Percentiles rank a stretch among this genome's conserved stretches.
phyloP scores from a whole-genome alignment of 2,797 vertebrate genomes.

The Acanthornis magna region DNA sequence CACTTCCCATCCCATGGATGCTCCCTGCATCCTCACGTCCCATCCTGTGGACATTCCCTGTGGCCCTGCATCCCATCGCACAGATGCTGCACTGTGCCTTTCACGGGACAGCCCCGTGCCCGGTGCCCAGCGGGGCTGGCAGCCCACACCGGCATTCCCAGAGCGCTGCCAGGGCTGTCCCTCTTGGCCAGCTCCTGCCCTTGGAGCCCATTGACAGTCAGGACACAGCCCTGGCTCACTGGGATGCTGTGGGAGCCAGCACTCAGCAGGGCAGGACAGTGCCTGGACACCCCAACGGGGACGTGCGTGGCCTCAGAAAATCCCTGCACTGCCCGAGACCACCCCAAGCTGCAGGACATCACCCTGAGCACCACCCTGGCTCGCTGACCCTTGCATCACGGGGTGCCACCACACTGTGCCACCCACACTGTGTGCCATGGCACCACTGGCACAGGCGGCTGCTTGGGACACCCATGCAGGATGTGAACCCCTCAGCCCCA shows the following conservation, averaged over 20 bases:
- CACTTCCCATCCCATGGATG: rapidly evolving
- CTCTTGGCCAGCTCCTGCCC: not conserved
- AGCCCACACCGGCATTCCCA: not conserved
- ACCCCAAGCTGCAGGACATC: rapidly evolving
- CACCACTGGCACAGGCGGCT: not conserved
- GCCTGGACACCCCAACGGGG: rapidly evolving
- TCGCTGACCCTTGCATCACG: rapidly evolving
- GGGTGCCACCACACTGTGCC: not conserved
- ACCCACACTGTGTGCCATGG: not conserved
- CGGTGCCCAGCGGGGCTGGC: not conserved
- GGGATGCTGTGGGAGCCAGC: not conserved
- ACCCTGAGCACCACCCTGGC: not conserved
- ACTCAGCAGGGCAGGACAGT: not conserved
- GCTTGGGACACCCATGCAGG: rapidly evolving
- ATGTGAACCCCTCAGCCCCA: not conserved
- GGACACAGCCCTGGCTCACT: not conserved
- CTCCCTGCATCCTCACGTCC: not conserved
- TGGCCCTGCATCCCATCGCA: not conserved
- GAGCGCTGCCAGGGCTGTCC: not conserved
- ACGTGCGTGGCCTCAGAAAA: rapidly evolving
- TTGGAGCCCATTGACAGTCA: not conserved
- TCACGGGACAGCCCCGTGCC: not conserved
- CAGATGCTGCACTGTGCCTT: not conserved
- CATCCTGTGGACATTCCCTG: not conserved
- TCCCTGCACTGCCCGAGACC: rapidly evolving